Conservation (phyloP, 30 jellyfish, hydroid and myxozoan genomes). For the Aurelia aurita region DNA sequence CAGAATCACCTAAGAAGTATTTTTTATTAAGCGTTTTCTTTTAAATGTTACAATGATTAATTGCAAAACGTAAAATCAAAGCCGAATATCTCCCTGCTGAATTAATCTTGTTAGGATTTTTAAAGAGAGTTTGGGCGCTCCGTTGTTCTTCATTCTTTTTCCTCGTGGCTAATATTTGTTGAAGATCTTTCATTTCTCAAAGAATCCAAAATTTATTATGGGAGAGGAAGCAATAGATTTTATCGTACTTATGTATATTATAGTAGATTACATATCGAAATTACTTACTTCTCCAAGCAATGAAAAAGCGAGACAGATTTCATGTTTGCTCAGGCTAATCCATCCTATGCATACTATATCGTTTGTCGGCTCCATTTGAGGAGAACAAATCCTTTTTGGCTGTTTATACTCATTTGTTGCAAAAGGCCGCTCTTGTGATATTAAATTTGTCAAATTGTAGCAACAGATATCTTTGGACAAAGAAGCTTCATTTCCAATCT, state of each 20-base stretch:
- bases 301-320: slow-evolving; percentile 23
- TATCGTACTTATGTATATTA: slow-evolving; percentile 39
- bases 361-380: slow-evolving; percentile 54
- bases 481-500: slow-evolving; percentile 5
- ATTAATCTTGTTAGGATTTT: slow-evolving; percentile 48
- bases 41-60: slow-evolving; percentile 14
- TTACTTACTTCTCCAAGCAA: slow-evolving; percentile 43
- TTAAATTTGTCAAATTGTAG: slow-evolving; percentile 67
- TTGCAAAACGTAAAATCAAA: neutral
- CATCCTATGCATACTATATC: slow-evolving; percentile 14
- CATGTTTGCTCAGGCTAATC: slow-evolving; percentile 57
- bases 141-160: slow-evolving; percentile 3
- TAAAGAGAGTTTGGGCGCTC: slow-evolving; percentile 1
- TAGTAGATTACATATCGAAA: slow-evolving; percentile 31
- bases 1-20: too few relatives aligned
- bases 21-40: too few relatives aligned
- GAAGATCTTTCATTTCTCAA: slow-evolving; percentile 12
- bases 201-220: slow-evolving; percentile 3
- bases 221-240: slow-evolving; percentile 49
- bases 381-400: slow-evolving; percentile 67
- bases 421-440: slow-evolving; percentile 61
- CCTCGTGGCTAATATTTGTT: slow-evolving; percentile 40
- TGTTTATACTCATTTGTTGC: slow-evolving; percentile 66
- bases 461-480: slow-evolving; percentile 47
- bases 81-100: slow-evolving; percentile 1